Conservation (phyloP, 2,888 invertebrate species). For the Baronia brevicornis region DNA sequence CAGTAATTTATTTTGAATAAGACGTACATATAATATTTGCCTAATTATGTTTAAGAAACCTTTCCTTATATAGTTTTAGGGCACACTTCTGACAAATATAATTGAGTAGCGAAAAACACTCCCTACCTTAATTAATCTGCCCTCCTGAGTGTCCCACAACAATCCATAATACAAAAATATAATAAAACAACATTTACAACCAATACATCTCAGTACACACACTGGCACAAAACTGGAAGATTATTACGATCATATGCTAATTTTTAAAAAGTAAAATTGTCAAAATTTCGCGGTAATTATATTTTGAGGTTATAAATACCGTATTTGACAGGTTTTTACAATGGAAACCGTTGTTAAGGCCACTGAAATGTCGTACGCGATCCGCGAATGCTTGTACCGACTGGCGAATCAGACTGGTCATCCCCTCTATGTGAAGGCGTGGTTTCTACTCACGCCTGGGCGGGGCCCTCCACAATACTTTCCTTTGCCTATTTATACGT, state of each 20-base stretch:
- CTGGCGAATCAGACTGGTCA: slow-evolving; percentile 50
- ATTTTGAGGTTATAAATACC: slow-evolving; percentile 12
- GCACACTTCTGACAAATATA: too few species aligned
- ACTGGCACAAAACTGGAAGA: slow-evolving; percentile 9
- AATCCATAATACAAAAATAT: slow-evolving; percentile 19
- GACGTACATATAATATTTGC: too few species aligned
- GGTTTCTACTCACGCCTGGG: slow-evolving; percentile 38
- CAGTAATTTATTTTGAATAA: too few species aligned
- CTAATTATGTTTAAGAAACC: too few species aligned
- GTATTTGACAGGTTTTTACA: slow-evolving; percentile 18
- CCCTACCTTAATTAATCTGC: slow-evolving; percentile 20
- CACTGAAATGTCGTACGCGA: slow-evolving; percentile 42
- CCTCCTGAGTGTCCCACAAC: slow-evolving; percentile 18
- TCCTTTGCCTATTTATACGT: slow-evolving; percentile 45
- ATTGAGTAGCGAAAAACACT: too few species aligned
- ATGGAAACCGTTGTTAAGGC: slow-evolving; percentile 20
- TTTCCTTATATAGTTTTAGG: too few species aligned
- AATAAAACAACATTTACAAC: slow-evolving; percentile 14
- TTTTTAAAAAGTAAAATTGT: slow-evolving; percentile 19
- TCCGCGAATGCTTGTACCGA: slow-evolving; percentile 53
- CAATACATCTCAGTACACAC: slow-evolving; percentile 17
- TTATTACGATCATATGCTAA: slow-evolving; percentile 6
- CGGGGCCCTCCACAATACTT: slow-evolving; percentile 41
- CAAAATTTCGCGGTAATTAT: slow-evolving; percentile 17
- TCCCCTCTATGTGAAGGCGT: slow-evolving; percentile 49